Conservation (phyloP, 2,888 invertebrate species). For the Nezara viridula region DNA sequence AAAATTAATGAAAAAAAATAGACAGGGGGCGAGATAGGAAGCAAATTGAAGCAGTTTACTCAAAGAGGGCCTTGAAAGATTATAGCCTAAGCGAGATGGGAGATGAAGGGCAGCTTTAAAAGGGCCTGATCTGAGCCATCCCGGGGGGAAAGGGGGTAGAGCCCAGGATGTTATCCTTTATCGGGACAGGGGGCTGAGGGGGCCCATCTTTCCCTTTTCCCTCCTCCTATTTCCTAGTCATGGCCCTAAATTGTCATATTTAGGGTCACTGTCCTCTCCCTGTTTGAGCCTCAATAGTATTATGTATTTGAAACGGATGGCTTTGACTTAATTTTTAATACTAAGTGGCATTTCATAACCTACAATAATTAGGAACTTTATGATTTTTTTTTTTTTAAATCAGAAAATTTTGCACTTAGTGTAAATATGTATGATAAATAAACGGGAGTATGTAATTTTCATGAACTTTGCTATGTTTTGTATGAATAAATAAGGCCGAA, state of each 20-base stretch:
- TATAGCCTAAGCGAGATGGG: conserved; percentile 2
- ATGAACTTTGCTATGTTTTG: no score
- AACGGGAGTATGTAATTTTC: no score
- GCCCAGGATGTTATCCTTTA: conserved; percentile 38
- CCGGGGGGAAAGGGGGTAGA: background rate
- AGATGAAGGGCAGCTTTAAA: conserved; percentile 32
- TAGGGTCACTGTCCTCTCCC: background rate
- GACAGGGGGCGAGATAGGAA: background rate
- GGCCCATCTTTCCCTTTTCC: background rate
- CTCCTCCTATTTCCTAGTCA: background rate
- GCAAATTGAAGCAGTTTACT: background rate
- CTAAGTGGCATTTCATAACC: no score
- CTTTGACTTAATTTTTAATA: no score
- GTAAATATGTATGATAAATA: no score
- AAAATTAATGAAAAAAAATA: background rate
- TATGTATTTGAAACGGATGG: no score
- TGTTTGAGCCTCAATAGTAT: background rate
- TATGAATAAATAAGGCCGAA: no score
- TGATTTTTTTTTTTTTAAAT: no score
- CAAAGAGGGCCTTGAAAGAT: background rate
- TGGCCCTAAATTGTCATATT: background rate
- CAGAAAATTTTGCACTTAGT: no score
- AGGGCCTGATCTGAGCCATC: background rate
- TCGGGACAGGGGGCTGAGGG: background rate
- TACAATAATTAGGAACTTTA: no score